Evolutionary conservation across 2,888 invertebrate genomes (phyloP), one percentile per base, ranked within the genome.

Genomic region (Caradrina kadenii): DNA sequence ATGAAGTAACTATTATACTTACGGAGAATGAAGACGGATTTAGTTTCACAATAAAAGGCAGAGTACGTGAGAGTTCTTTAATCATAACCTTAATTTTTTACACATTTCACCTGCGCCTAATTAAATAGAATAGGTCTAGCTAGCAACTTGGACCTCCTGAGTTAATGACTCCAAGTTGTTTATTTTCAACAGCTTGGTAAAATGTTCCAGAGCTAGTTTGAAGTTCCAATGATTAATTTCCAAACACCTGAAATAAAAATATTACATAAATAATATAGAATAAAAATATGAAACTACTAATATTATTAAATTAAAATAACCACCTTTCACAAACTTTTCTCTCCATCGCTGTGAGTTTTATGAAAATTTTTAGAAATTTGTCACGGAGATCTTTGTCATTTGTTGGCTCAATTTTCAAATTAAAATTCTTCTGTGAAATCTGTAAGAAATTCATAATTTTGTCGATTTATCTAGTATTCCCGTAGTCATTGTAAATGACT

Each of bases 221-320:
- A 97, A 94, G 89, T 97, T 96, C 97, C 97, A 98, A 22, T 96
- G 92, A 79, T 96, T 97, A 73, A 96, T 94, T 83, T 96, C 96
- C 70, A 98, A 91, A 85, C 97, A 97, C 83, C 97, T 97, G 90
- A 69, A 96, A 94, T 45, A 17, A 45, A 17, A 17, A 45, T 45
- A 45, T 17, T 3, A 39, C 2, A 13, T 2, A 11, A 1, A 39
- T 11, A 13, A 39, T 39, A 39, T 3, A 3, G 39, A 45, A 31
- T 35, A 2, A 10, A 31, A 21, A 21, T 17, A n/a, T 22, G 7
- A 26, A 19, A 6, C 17, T 42, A 49, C 56, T 26, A 50, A 60
- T 13, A n/a, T n/a, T n/a, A n/a, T n/a, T n/a, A 63, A 35, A 62
- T 21, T 26, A 49, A 17, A 54, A 26, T 50, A 17, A 3, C 2